phyloP scores from a whole-genome alignment of 2,113 vertebrate genomes.

The Trogon melanurus region DNA sequence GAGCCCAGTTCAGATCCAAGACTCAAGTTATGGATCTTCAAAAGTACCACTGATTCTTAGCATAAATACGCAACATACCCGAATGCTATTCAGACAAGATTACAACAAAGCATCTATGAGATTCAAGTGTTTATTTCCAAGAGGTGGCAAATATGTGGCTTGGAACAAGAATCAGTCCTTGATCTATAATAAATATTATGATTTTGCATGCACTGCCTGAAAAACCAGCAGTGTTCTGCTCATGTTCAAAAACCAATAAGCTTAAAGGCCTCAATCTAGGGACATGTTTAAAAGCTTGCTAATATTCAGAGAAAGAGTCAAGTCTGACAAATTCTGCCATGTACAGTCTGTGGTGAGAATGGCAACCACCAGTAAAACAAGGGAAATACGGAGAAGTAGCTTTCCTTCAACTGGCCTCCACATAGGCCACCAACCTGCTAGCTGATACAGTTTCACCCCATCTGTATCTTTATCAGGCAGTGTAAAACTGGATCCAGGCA shows the following conservation, averaged over 20 bases:
- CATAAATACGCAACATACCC: background rate
- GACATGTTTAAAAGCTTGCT: background rate
- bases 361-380: background rate
- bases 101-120: background rate
- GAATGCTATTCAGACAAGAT: background rate
- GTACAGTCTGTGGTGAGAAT: background rate
- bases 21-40: background rate
- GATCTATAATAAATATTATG: background rate
- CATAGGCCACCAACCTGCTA: background rate
- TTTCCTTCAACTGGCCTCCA: background rate
- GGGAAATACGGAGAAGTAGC: background rate
- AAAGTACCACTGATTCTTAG: background rate
- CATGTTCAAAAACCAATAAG: background rate
- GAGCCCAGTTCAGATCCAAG: background rate
- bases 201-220: background rate
- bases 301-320: background rate
- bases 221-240: background rate
- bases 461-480: background rate
- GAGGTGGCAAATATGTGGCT: background rate
- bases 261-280: background rate
- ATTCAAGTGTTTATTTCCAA: background rate
- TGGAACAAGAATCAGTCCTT: background rate
- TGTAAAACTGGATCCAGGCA: background rate
- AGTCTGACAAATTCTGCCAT: background rate
- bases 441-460: background rate